Conservation (phyloP, 1,140 invertebrate genomes). For the Scaptomyza graminum region DNA sequence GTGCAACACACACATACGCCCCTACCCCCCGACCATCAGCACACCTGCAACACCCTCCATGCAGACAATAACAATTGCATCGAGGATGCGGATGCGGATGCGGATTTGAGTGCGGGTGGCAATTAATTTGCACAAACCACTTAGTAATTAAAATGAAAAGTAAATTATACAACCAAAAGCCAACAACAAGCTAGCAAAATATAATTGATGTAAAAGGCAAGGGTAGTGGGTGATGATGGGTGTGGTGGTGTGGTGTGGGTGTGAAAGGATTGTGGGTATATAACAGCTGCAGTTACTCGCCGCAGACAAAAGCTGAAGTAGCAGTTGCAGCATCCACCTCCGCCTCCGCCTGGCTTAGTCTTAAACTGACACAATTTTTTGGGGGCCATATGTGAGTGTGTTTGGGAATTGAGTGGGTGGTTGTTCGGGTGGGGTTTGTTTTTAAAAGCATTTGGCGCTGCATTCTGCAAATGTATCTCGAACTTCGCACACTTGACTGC, state of each 20-base stretch:
- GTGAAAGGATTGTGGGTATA: background rate
- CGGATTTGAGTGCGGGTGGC: constrained; percentile 42
- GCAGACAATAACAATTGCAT: constrained; percentile 27
- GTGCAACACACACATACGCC: background rate
- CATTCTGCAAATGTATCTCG: constrained; percentile 72
- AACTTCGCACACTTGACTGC: constrained; percentile 81
- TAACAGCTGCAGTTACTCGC: background rate
- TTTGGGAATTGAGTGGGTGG: constrained; percentile 1
- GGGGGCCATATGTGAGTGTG: background rate
- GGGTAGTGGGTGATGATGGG: background rate
- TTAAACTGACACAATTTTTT: constrained; percentile 42
- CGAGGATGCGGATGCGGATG: background rate
- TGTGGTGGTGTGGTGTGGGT: background rate
- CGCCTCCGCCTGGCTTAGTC: constrained; percentile 16
- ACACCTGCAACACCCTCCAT: background rate
- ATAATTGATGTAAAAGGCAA: background rate
- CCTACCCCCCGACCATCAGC: background rate
- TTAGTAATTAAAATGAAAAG: constrained; percentile 80
- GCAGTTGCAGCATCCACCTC: too few relatives aligned
- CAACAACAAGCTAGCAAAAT: constrained; percentile 7
- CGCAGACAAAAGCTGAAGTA: background rate
- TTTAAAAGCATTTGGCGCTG: constrained; percentile 77
- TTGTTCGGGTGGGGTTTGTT: constrained; percentile 43
- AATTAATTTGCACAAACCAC: constrained; percentile 77
- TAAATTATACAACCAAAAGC: constrained; percentile 63